Conservation (phyloP, 2,888 invertebrate species). For the Brachylomia viminalis region DNA sequence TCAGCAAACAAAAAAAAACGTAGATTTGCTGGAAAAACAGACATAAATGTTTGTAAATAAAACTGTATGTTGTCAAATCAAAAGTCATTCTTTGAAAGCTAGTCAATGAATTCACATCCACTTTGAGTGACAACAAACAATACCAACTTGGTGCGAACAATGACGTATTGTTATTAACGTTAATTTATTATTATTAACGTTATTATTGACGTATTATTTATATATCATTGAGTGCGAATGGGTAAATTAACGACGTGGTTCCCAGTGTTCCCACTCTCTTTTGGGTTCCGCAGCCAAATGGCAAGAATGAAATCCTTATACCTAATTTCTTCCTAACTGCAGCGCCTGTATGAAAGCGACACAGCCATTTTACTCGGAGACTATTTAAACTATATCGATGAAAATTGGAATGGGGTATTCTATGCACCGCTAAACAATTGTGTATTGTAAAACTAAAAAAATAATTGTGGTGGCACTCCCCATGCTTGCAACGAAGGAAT, state of each 20-base stretch:
- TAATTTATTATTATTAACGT: too few relatives aligned
- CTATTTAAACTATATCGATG: not conserved
- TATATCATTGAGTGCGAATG: too few relatives aligned
- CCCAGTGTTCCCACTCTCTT: not conserved
- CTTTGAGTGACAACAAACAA: constrained; percentile 2
- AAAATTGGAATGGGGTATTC: too few relatives aligned
- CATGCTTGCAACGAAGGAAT: not conserved
- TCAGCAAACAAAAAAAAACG: not conserved
- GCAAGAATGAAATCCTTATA: not conserved
- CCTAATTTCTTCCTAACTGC: not conserved
- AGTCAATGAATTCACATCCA: constrained; percentile 11
- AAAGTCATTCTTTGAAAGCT: constrained; percentile 21
- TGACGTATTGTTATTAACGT: too few relatives aligned
- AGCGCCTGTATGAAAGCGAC: not conserved
- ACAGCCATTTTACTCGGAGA: not conserved
- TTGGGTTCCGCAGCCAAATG: not conserved
- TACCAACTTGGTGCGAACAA: too few relatives aligned
- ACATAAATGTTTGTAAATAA: constrained; percentile 34
- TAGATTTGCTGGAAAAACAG: not conserved
- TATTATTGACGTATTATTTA: too few relatives aligned
- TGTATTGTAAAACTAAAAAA: not conserved
- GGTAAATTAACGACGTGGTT: not conserved
- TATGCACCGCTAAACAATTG: too few relatives aligned
- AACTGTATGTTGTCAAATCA: constrained; percentile 23
- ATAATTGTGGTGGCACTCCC: not conserved